Evolutionary conservation across 2,888 invertebrate species (phyloP), one percentile per base, ranked within the genome.

Genomic region (Heliconius ismenius): DNA sequence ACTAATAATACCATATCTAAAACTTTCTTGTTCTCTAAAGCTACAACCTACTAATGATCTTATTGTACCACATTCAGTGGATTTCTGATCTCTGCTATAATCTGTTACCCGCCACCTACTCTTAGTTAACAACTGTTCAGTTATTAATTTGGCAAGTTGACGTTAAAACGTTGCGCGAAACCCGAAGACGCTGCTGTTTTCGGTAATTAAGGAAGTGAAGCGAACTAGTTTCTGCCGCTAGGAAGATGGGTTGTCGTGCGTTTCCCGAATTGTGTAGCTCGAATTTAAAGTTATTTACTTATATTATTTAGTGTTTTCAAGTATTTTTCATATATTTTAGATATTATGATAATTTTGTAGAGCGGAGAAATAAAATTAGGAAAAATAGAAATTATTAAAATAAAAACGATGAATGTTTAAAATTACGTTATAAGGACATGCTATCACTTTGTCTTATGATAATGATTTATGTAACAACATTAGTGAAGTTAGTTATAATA

Each of bases 61-160:
- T 18, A 73, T 73, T 43, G 67, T 67, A 24, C 21, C 26, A 26
- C 21, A 62, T 62, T 39, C 26, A 62, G 73, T 62, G 15, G 18
- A 18, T 24, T 49, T 62, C 24, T 75, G 32, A 70, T 49, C 4
- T n/a, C 15, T 6, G 39, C n/a, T 62, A 70, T 76, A 78, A 78
- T 76, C 74, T 70, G 13, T 70, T 72, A 78, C 67, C 76, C 76
- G 64, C 74, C 32, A 39, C 28, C 6, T 28, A 28, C 28, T 64
- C 74, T 49, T 62, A 64, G 67, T 78, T 74, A 78, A 69, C 76
- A 74, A 74, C 63, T 77, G 74, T 28, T 72, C 73, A 69, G 74
- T 74, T 78, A 74, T 76, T 76, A 78, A 78, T 78, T 76, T 74
- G 73, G 65, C 60, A 65, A 77, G 64, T 65, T 65, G 76, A 75